These are phyloP conservation scores for Aelia acuminata DNA, from an alignment of 2,888 invertebrate species.

Conservation along the genomic window DNA sequence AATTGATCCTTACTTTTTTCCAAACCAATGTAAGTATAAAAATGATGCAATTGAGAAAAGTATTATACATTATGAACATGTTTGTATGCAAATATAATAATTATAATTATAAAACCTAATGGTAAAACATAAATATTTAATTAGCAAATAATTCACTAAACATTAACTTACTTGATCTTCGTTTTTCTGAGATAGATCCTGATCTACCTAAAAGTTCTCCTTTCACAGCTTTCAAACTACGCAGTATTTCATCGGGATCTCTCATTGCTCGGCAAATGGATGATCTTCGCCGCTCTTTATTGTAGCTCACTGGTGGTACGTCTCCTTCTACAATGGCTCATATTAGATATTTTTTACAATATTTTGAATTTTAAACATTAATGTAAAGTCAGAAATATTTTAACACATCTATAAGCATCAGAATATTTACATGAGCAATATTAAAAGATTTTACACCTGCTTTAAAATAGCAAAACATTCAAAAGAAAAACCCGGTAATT, in stretches of 20 bases:
- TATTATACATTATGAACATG: too few relatives aligned
- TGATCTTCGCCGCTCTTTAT: constrained; percentile 82
- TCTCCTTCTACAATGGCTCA: constrained; percentile 68
- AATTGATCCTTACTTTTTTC: too few relatives aligned
- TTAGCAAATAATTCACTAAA: neutral
- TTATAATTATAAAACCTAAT: too few relatives aligned
- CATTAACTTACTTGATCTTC: constrained; percentile 78
- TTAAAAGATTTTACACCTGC: neutral
- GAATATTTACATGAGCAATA: neutral
- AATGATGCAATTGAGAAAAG: too few relatives aligned
- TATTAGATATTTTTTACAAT: constrained; percentile 1
- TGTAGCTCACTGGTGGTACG: constrained; percentile 71
- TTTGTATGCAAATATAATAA: too few relatives aligned
- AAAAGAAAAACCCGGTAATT: neutral
- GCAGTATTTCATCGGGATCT: constrained; percentile 88
- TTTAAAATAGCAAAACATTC: neutral
- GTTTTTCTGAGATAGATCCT: constrained; percentile 79
- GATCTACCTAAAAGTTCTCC: constrained; percentile 84
- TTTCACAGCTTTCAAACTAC: constrained; percentile 84
- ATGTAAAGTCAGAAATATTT: neutral
- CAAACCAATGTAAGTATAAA: too few relatives aligned
- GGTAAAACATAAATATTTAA: neutral
- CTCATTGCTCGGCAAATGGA: constrained; percentile 81
- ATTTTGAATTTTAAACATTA: neutral
- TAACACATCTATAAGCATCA: constrained; percentile 3